Evolutionary conservation across 2,113 vertebrate genomes (phyloP).

Genomic region (Oreochromis niloticus): DNA sequence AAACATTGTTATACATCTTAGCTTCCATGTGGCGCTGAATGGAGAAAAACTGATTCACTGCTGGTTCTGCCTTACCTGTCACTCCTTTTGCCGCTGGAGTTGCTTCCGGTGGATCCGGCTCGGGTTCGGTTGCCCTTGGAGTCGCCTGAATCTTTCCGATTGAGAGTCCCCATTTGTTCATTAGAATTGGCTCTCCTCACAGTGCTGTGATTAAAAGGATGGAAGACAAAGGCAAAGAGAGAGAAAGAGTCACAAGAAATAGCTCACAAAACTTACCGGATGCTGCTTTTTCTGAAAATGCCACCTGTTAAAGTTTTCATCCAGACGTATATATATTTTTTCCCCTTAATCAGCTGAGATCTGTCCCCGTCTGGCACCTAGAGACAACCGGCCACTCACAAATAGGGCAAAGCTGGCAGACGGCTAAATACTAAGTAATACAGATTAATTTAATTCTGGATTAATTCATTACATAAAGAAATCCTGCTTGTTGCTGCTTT

Average conservation of each 20-base stretch:
- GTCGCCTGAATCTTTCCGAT: conserved; percentile 86
- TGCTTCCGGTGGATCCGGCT: conserved; percentile 91
- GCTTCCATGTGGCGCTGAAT: not conserved
- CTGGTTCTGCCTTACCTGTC: conserved; percentile 77
- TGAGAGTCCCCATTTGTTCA: conserved; percentile 83
- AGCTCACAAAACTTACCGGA: conserved; percentile 10
- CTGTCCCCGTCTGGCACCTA: not conserved
- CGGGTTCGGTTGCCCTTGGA: conserved; percentile 86
- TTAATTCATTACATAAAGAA: not conserved
- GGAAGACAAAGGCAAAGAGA: not conserved
- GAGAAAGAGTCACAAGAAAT: not conserved
- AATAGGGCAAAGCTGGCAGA: not conserved
- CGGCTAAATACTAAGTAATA: not conserved
- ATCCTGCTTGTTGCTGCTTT: not conserved
- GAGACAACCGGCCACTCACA: not conserved
- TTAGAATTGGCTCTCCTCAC: conserved; percentile 93
- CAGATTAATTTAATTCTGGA: not conserved
- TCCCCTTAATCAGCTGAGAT: not conserved
- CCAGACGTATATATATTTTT: not conserved
- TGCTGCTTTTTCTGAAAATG: not conserved
- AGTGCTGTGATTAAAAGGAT: conserved; percentile 64
- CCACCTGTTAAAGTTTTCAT: not conserved
- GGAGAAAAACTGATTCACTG: not conserved
- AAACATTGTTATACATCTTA: not conserved
- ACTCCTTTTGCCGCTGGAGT: conserved; percentile 90